A percentile compares a stretch with the other conserved stretches of the same genome.
These are phyloP conservation scores for Ochotona princeps DNA, from an alignment of 2,113 vertebrate species.

Conservation along the genomic window DNA sequence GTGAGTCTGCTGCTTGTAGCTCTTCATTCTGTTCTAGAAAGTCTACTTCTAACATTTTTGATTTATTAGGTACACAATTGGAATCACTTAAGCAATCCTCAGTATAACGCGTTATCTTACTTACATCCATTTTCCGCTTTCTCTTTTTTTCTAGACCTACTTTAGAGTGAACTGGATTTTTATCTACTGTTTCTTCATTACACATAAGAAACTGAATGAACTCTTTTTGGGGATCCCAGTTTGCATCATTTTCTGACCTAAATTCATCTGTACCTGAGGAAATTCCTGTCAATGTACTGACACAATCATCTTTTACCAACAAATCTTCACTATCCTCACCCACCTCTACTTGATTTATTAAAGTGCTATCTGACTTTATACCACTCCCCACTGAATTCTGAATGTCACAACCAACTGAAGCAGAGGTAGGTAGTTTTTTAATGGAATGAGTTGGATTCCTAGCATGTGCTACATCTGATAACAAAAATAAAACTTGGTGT, in stretches of 20 bases:
- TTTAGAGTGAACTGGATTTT: slow-evolving; percentile 87
- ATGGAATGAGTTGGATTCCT: slow-evolving; percentile 92
- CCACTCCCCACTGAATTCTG: slow-evolving; percentile 88
- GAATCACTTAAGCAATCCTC: slow-evolving; percentile 90
- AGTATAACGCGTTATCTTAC: slow-evolving; percentile 90
- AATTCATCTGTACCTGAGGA: slow-evolving; percentile 91
- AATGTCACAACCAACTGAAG: slow-evolving; percentile 90
- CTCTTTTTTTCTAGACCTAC: slow-evolving; percentile 89
- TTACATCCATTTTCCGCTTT: slow-evolving; percentile 91
- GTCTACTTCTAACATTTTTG: slow-evolving; percentile 85
- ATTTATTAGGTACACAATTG: slow-evolving; percentile 88
- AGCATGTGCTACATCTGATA: slow-evolving; percentile 93
- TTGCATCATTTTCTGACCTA: slow-evolving; percentile 87
- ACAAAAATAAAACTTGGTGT: slow-evolving; percentile 91
- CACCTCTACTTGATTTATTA: slow-evolving; percentile 90
- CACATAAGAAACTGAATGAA: slow-evolving; percentile 92
- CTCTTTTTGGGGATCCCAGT: slow-evolving; percentile 91
- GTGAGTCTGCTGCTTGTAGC: slow-evolving; percentile 85
- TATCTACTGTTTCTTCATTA: slow-evolving; percentile 90
- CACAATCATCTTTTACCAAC: slow-evolving; percentile 86
- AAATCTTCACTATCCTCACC: slow-evolving; percentile 87
- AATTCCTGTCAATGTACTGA: slow-evolving; percentile 87
- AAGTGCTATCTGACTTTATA: slow-evolving; percentile 90
- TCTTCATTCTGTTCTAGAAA: slow-evolving; percentile 89
- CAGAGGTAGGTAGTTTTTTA: slow-evolving; percentile 92